phyloP scores from a whole-genome alignment of 2,888 invertebrate genomes.

The Synergus japonicus region DNA sequence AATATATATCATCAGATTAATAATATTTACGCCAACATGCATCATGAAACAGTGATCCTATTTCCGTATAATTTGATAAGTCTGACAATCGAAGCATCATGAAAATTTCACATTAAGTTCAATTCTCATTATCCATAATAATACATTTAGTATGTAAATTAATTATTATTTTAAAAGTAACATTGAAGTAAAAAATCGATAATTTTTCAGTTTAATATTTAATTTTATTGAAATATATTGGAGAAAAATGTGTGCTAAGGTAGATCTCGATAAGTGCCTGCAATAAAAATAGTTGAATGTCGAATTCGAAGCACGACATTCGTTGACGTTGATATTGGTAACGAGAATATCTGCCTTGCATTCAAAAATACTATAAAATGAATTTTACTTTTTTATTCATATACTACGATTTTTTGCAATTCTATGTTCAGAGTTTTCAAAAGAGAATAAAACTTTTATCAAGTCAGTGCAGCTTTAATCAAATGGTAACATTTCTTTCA shows the following conservation, averaged over 20 bases:
- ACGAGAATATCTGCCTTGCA: slow-evolving; percentile 3
- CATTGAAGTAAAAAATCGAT: background rate
- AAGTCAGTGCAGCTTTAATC: background rate
- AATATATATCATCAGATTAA: background rate
- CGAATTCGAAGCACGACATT: background rate
- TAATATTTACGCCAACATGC: background rate
- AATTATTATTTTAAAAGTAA: too few relatives aligned
- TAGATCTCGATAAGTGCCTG: background rate
- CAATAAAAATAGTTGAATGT: background rate
- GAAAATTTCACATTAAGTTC: background rate
- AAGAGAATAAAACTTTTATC: background rate
- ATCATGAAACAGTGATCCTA: background rate
- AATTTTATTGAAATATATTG: background rate
- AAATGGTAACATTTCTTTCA: background rate
- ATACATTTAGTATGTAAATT: too few relatives aligned
- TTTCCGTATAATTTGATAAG: background rate
- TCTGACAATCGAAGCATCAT: background rate
- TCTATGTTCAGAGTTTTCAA: background rate
- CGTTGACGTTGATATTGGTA: slow-evolving; percentile 6
- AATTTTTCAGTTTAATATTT: background rate
- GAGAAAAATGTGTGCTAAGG: background rate
- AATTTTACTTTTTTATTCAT: background rate
- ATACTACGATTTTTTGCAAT: background rate
- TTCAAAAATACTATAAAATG: slow-evolving; percentile 1
- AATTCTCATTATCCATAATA: background rate